Conservation (phyloP, 2,113 vertebrate species). For the Procavia capensis region DNA sequence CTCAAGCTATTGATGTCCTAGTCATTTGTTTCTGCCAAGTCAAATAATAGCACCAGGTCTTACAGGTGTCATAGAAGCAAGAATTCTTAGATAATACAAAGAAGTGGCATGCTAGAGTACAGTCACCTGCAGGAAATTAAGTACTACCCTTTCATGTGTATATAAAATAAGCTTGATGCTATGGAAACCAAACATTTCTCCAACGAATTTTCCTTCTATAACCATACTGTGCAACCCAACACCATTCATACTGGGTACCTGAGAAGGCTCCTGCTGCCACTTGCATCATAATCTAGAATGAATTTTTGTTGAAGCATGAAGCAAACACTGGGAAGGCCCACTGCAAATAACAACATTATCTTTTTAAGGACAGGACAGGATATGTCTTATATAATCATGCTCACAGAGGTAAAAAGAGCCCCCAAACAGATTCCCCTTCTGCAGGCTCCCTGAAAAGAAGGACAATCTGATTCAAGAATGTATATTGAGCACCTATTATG, state of each 20-base stretch:
- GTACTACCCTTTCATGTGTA: neutral
- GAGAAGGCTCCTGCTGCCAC: neutral
- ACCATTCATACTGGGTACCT: neutral
- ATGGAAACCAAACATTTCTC: constrained; percentile 52
- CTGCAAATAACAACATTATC: neutral
- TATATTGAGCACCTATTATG: neutral
- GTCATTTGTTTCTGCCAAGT: constrained; percentile 4
- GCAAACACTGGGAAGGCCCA: neutral
- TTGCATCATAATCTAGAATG: neutral
- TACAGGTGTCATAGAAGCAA: neutral
- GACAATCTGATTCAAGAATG: neutral
- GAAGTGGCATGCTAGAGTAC: neutral
- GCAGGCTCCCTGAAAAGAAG: neutral
- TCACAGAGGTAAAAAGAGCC: neutral
- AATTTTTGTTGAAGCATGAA: constrained; percentile 55
- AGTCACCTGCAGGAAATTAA: neutral
- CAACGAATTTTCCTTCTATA: constrained; percentile 7
- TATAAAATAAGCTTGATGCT: neutral
- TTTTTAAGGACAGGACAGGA: neutral
- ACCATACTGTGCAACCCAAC: constrained; percentile 38
- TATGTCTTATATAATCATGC: neutral
- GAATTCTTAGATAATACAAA: neutral
- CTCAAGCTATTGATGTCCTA: neutral
- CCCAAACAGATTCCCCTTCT: neutral
- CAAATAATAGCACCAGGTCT: neutral